Percentiles rank a stretch among this genome's conserved stretches.
These are phyloP conservation scores for Drosophila atripex DNA, from an alignment of 2,888 invertebrate genomes.

Conservation along the genomic window DNA sequence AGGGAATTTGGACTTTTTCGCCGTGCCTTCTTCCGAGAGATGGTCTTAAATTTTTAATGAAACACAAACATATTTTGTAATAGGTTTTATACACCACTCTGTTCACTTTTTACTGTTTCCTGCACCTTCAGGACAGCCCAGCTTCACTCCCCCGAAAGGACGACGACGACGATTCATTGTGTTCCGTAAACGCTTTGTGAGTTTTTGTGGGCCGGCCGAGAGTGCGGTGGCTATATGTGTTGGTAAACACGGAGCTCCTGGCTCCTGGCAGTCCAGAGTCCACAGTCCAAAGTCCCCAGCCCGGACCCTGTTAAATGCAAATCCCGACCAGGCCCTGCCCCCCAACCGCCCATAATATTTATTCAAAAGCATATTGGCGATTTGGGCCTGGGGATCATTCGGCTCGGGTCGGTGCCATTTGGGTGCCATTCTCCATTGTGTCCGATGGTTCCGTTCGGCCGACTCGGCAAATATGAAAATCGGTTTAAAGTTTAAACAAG, in stretches of 20 bases:
- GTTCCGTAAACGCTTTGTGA: conserved; percentile 23
- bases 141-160: not conserved
- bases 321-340: conserved; percentile 10
- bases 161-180: conserved; percentile 33
- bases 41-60: conserved; percentile 70
- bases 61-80: conserved; percentile 72
- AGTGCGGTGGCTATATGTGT: conserved; percentile 15
- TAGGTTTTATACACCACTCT: conserved; percentile 45
- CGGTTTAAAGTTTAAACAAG: conserved; percentile 39
- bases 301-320: conserved; percentile 34
- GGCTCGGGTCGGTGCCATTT: not conserved
- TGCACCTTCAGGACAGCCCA: conserved; percentile 4
- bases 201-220: conserved; percentile 11
- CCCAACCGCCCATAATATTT: not conserved
- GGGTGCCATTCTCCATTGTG: conserved; percentile 21
- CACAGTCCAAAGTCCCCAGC: not conserved
- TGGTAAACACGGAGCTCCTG: conserved; percentile 20
- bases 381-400: conserved; percentile 35
- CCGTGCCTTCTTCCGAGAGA: conserved; percentile 10
- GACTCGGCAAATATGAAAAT: conserved; percentile 32
- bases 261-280: conserved; percentile 1
- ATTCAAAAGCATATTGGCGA: conserved; percentile 39
- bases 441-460: conserved; percentile 21
- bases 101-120: conserved; percentile 7
- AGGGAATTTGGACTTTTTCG: conserved; percentile 40